Base-by-base conservation (phyloP, 2,888 invertebrate genomes). In the Clitarchus hookeri region DNA sequence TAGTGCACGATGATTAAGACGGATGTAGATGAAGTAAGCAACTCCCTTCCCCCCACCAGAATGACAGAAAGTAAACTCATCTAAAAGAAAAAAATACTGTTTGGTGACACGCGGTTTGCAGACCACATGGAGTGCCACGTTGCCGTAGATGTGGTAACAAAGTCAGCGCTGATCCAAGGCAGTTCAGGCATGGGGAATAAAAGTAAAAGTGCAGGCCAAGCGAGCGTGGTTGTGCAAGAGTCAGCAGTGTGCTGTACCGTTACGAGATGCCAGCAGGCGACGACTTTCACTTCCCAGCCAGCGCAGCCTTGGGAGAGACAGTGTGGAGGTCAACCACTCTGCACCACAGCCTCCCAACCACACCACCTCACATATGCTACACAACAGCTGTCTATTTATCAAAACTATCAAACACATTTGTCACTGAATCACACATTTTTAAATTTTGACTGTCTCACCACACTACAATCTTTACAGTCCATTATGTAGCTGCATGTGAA, bases 101-200 rank as follows among this genome's bases (percentile, higher is more conserved):
- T 65, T 19, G 0, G 3, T 65, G 16, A n/a, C 11, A 23, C 65
- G n/a, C 16, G 65, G 65, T 65, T n/a, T 23, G 65, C 65, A 65
- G 65, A 65, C 65, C 65, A 65, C 65, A 65, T 23, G n/a, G n/a
- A 48, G 48, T 48, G 48, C 16, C 48, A 48, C 48, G 48, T 48
- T 48, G 48, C 16, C 65, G 65, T n/a, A 23, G n/a, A 65, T 65
- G 65, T 65, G 65, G 65, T 65, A 65, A 65, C 65, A 65, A 65
- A 65, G 65, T 65, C 65, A 65, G 65, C 65, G n/a, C n/a, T 65
- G 65, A 65, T 65, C 65, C 65, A 65, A 65, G 65, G 65, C 65
- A 65, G 65, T 23, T n/a, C 65, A 9, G 65, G 65, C 65, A 65
- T 65, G 65, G 65, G 65, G 65, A 65, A 16, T 65, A 65, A 65